Base-by-base conservation (phyloP, 2,113 vertebrate genomes). In the Myotis lucifugus region DNA sequence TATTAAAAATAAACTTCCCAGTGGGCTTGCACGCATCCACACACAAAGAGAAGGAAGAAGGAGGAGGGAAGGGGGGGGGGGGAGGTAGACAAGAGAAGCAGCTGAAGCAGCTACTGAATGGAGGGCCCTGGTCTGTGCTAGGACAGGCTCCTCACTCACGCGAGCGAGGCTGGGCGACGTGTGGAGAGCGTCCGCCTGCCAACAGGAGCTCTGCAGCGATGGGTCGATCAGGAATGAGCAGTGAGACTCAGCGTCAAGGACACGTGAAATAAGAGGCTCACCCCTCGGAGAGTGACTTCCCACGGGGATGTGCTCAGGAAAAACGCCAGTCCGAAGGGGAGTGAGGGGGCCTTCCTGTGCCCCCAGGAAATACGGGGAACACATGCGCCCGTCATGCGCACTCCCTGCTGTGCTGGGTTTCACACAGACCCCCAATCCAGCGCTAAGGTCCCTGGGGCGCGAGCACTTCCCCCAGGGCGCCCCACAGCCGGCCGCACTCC, bases 331-430 rank as follows among this genome's bases (percentile, higher is more conserved):
- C 64, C 17, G 3, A 82, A 10, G 27, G 29, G 37, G 18, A 9
- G 25, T 5, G 9, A 48, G 21, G 10, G 18, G 42, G n/a, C 1
- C 50, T 76, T 78, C 40, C 32, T 2, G 9, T 1, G 5, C 19
- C 66, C 32, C 59, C 7, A 40, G 11, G 37, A 85, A 88, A 72
- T 14, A 12, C 0, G n/a, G 46, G 72, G 29, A 15, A 40, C 6
- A 18, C 0, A 23, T 21, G 40, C n/a, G 1, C 5, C 1, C 27
- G 18, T n/a, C n/a, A 3, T 0, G 0, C 9, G n/a, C 27, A 34
- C 5, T 40, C 42, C 23, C 46, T 46, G 40, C 27, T 18, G n/a
- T 2, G 56, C 37, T 29, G 1, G 6, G 12, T 6, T 29, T 52
- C 6, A 61, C 61, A 46, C 23, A n/a, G 40, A 40, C 19, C 17